Evolutionary conservation across 2,888 invertebrate genomes (phyloP).

Genomic region (Trichopria drosophilae): DNA sequence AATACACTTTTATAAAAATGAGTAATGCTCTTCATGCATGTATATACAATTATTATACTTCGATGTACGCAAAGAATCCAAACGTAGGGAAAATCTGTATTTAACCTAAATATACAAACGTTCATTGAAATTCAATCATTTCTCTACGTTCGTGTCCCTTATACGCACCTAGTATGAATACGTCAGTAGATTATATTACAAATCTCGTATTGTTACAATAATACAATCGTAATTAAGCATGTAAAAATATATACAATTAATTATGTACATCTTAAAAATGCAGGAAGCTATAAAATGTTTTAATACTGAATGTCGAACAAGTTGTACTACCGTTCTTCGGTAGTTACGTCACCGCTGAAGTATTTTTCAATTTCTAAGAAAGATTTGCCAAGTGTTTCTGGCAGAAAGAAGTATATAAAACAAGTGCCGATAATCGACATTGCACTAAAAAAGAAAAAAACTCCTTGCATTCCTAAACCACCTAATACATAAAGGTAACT

Average conservation of each 20-base stretch:
- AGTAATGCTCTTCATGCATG: no score
- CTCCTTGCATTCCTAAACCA: constrained; percentile 53
- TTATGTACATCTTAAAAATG: neutral
- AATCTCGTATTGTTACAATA: neutral
- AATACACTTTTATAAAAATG: no score
- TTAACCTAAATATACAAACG: no score
- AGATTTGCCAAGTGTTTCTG: constrained; percentile 64
- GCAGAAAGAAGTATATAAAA: constrained; percentile 61
- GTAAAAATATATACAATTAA: neutral
- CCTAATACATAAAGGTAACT: constrained; percentile 60
- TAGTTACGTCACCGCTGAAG: constrained; percentile 45
- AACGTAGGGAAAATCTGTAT: no score
- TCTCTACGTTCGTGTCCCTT: no score
- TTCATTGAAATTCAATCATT: no score
- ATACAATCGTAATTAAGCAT: neutral
- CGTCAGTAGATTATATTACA: no score
- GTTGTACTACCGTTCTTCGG: no score
- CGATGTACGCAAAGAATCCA: no score
- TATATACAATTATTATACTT: no score
- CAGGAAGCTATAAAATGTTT: neutral
- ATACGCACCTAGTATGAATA: no score
- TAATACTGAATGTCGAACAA: neutral
- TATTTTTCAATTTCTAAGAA: constrained; percentile 62
- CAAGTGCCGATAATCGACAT: constrained; percentile 58
- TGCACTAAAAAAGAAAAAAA: constrained; percentile 60